phyloP scores from a whole-genome alignment of 2,888 invertebrate species.

The Serripes groenlandicus region DNA sequence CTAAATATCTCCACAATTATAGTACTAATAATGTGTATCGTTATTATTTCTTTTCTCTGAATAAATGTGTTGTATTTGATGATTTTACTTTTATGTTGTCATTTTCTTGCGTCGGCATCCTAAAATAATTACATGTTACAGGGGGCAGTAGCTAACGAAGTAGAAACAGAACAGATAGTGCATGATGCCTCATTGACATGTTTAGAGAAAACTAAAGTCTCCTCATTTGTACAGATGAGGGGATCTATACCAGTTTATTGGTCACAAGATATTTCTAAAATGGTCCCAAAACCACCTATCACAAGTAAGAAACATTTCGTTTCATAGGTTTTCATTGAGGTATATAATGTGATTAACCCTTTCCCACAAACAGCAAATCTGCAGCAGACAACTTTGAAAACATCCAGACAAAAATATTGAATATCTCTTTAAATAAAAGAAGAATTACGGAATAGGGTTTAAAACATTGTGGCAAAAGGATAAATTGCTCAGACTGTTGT shows the following conservation, averaged over 20 bases:
- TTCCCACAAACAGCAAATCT: background rate
- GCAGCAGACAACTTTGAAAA: too few relatives aligned
- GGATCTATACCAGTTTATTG: slow-evolving; percentile 98
- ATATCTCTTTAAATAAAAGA: background rate
- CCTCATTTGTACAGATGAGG: slow-evolving; percentile 98
- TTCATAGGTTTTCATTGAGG: background rate
- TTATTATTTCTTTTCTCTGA: too few relatives aligned
- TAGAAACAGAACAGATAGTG: slow-evolving; percentile 98
- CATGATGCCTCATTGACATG: slow-evolving; percentile 89
- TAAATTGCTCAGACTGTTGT: background rate
- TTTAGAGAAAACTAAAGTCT: slow-evolving; percentile 90
- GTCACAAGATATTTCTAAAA: slow-evolving; percentile 99
- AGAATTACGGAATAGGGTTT: background rate
- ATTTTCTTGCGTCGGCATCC: too few relatives aligned
- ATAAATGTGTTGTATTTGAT: too few relatives aligned
- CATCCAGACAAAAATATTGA: background rate
- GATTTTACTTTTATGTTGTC: too few relatives aligned
- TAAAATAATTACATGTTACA: slow-evolving; percentile 80
- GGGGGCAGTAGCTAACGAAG: slow-evolving; percentile 99
- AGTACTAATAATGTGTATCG: too few relatives aligned
- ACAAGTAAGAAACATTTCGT: slow-evolving; percentile 82
- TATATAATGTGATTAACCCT: background rate
- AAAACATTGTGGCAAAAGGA: background rate
- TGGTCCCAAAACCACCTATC: slow-evolving; percentile 98
- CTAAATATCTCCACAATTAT: too few relatives aligned